Evolutionary conservation across 2,888 invertebrate species (phyloP), one percentile per base, ranked within the genome.

Genomic region (Bugulina stolonifera): DNA sequence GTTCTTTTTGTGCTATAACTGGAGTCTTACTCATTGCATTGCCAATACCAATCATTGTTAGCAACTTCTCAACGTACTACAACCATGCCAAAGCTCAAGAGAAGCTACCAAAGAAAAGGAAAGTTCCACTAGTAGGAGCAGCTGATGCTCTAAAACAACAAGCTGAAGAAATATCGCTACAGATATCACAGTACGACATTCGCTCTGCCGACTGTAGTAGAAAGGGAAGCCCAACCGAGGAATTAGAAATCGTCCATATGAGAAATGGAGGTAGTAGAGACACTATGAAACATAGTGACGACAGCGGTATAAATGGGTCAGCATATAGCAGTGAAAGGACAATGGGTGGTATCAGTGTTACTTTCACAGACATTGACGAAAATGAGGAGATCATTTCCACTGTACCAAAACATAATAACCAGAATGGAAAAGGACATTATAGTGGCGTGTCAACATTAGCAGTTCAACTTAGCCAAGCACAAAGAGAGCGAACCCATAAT

Each of bases 31-130:
- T 81, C 76, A 75, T 83, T 71, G 81, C 82, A 14, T 78, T 83
- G 69, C 82, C 83, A 18, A 82, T 82, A 25, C 82, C 83, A 1
- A 81, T 82, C 32, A 82, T 82, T 69, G 82, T 82, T 35, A 82
- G 80, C 74, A 82, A 83, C 75, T 82, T 82, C 73, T 80, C 83
- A 2, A 75, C 82, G 29, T 83, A 82, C 74, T 83, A 83, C 73
- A 79, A 80, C 1, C 83, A 83, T 73, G 82, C 82, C 1, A 82
- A 82, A 73, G 83, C 83, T n/a, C 75, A 77, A 64, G 72, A 79
- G 29, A 82, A 82, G 74, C 76, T 82, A 52, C 82, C 83, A 0
- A 82, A 80, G 74, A 80, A 81, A 73, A 76, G 77, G 23, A 79
- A 79, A 72, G 75, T 75, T 64, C 73, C 78, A n/a, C 73, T 82